phyloP scores from a whole-genome alignment of 2,888 invertebrate species.

The Lydus trimaculatus region DNA sequence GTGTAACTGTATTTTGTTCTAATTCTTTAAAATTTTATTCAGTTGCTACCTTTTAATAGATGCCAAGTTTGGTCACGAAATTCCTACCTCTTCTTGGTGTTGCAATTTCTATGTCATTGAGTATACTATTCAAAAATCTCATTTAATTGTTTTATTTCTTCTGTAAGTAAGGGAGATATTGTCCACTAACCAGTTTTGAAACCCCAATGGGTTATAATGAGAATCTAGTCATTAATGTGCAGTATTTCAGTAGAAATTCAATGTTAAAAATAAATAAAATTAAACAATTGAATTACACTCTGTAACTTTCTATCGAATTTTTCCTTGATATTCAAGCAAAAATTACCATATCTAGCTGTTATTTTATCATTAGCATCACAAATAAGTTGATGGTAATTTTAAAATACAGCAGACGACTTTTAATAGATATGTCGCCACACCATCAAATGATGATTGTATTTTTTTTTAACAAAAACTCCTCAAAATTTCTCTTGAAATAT shows the following conservation, averaged over 20 bases:
- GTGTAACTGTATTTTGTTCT: no score
- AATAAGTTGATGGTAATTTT: slow-evolving; percentile 24
- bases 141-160: no score
- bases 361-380: slow-evolving; percentile 28
- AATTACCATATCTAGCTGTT: slow-evolving; percentile 8
- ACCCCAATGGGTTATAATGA: background rate
- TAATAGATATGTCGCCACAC: slow-evolving; percentile 27
- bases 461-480: slow-evolving; percentile 1
- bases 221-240: slow-evolving; percentile 20
- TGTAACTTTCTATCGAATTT: background rate
- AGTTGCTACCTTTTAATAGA: no score
- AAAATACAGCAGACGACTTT: slow-evolving; percentile 20
- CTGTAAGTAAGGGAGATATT: no score
- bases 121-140: no score
- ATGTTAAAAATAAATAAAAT: slow-evolving; percentile 11
- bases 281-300: background rate
- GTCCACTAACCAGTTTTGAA: no score
- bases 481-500: slow-evolving; percentile 8
- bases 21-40: no score
- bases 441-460: slow-evolving; percentile 16
- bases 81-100: no score
- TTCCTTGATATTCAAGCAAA: background rate
- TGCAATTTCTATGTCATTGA: no score
- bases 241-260: slow-evolving; percentile 22
- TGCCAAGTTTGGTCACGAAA: no score